Percentiles rank a stretch among this genome's conserved stretches.
These are phyloP conservation scores for Osmoderma eremita DNA, from an alignment of 2,888 invertebrate species.

Conservation along the genomic window DNA sequence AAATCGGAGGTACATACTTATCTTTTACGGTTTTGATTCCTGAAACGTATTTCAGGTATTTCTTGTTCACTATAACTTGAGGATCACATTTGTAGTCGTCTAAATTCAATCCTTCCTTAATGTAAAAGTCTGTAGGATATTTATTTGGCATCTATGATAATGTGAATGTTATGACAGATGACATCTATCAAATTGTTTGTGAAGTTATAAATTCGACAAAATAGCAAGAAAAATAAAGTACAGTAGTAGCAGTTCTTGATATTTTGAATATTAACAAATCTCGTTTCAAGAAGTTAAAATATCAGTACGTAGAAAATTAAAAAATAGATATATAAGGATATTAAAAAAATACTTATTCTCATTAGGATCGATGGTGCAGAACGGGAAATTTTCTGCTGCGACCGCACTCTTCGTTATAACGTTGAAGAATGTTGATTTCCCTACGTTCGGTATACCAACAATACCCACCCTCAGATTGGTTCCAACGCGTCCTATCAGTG, in stretches of 20 bases:
- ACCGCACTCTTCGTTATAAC: conserved; percentile 97
- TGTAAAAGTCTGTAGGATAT: conserved; percentile 49
- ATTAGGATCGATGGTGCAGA: conserved; percentile 99
- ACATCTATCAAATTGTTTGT: too few species aligned
- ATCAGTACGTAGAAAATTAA: too few species aligned
- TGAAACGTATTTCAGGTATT: conserved; percentile 52
- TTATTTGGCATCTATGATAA: conserved; percentile 24
- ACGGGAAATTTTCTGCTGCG: conserved; percentile 98
- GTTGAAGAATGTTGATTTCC: conserved; percentile 99
- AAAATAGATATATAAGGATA: too few species aligned
- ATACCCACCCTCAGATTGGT: conserved; percentile 97
- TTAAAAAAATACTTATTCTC: conserved; percentile 95
- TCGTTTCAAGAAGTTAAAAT: too few species aligned
- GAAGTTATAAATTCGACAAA: background rate
- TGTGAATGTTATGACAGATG: background rate
- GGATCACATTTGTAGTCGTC: conserved; percentile 52
- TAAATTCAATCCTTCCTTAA: conserved; percentile 45
- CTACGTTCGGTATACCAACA: conserved; percentile 96
- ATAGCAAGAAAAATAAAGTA: too few species aligned
- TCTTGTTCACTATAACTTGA: conserved; percentile 55
- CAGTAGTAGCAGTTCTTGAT: too few species aligned
- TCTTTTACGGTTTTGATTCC: conserved; percentile 49
- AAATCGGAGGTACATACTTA: conserved; percentile 30
- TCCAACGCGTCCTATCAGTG: conserved; percentile 93
- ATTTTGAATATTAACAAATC: too few species aligned